These are phyloP conservation scores for Lasioglossum vierecki DNA, from an alignment of 2,888 invertebrate species.

Conservation along the genomic window DNA sequence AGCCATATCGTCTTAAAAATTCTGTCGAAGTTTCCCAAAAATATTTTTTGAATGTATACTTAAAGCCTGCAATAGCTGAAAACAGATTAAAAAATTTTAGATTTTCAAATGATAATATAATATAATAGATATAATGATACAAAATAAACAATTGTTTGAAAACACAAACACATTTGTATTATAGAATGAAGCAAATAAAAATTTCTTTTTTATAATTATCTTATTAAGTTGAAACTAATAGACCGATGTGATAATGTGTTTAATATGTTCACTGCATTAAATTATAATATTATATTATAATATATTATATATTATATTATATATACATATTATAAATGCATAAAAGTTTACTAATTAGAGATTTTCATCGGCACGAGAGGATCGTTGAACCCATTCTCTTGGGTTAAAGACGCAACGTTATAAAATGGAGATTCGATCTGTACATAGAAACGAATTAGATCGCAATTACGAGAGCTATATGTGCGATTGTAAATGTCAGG, in stretches of 20 bases:
- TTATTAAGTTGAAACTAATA: neutral
- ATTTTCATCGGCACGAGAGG: neutral
- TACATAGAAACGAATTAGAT: conserved; percentile 1
- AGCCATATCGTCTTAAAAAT: too few relatives aligned
- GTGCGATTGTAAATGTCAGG: conserved; percentile 27
- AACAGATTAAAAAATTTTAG: neutral
- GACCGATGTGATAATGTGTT: neutral
- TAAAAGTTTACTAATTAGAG: neutral
- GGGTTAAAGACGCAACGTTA: neutral
- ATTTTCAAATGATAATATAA: too few relatives aligned
- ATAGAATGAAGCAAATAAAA: neutral
- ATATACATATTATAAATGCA: too few relatives aligned
- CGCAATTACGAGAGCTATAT: conserved; percentile 6
- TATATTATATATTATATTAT: too few relatives aligned
- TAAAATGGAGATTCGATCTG: neutral
- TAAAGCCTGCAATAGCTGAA: neutral
- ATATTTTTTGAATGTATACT: neutral
- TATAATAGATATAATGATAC: too few relatives aligned
- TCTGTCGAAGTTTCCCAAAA: neutral
- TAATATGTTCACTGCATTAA: neutral
- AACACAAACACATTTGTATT: too few relatives aligned
- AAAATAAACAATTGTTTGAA: neutral
- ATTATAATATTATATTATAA: too few relatives aligned
- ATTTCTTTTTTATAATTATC: neutral
- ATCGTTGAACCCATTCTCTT: neutral